phyloP scores from a whole-genome alignment of 2,797 vertebrate genomes.

The Nasua narica region DNA sequence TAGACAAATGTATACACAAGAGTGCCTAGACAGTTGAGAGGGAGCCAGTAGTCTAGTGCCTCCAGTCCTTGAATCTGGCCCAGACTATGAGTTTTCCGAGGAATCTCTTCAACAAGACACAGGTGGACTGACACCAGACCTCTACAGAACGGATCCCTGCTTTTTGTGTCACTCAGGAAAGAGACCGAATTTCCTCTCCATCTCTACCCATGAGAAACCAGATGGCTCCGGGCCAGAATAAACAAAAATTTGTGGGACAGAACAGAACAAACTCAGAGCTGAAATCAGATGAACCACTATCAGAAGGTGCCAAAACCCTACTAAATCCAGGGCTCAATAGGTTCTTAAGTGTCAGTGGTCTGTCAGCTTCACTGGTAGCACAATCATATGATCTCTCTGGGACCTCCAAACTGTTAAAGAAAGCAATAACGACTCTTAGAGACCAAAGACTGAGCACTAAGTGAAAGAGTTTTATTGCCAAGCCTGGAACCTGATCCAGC shows the following conservation, averaged over 20 bases:
- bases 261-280: background rate
- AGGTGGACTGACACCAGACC: background rate
- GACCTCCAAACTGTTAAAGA: background rate
- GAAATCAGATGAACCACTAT: background rate
- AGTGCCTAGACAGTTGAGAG: background rate
- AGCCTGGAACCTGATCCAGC: background rate
- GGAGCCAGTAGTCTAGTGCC: background rate
- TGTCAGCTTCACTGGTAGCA: background rate
- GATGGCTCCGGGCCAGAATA: background rate
- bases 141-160: background rate
- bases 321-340: background rate
- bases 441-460: background rate
- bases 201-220: background rate
- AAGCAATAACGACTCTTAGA: background rate
- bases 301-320: background rate
- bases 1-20: background rate
- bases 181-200: background rate
- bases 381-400: background rate
- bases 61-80: background rate
- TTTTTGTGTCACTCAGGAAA: background rate
- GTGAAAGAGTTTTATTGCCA: background rate
- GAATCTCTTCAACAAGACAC: background rate
- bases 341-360: background rate
- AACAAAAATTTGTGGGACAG: slow-evolving; percentile 22
- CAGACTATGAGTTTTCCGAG: background rate